Percentiles rank a stretch among this genome's conserved stretches.
These are phyloP conservation scores for Pomatorhinus ruficollis DNA, from an alignment of 2,113 vertebrate genomes.

Conservation along the genomic window DNA sequence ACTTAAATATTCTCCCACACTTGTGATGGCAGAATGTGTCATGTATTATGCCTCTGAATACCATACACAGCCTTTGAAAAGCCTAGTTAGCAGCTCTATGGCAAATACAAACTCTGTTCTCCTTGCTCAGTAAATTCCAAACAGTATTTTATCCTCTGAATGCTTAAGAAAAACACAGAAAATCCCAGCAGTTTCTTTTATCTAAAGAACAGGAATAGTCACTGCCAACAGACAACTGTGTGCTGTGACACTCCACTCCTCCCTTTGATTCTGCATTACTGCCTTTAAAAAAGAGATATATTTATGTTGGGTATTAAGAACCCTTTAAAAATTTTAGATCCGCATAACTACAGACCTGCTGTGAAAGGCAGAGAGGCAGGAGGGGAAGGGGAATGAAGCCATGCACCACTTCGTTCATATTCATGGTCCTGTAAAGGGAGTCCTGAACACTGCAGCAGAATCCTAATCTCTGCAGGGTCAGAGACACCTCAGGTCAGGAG, in stretches of 20 bases:
- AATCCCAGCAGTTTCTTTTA: not conserved
- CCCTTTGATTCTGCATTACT: not conserved
- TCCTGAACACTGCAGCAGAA: not conserved
- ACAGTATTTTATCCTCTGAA: not conserved
- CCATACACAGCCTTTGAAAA: not conserved
- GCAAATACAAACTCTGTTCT: not conserved
- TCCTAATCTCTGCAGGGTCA: not conserved
- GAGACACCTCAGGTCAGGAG: not conserved
- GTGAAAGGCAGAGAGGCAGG: not conserved
- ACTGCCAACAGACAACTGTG: not conserved
- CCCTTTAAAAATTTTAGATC: not conserved
- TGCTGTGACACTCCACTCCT: not conserved
- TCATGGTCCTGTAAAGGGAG: not conserved
- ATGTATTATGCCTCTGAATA: not conserved
- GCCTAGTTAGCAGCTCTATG: not conserved
- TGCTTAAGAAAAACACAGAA: not conserved
- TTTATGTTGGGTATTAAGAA: not conserved
- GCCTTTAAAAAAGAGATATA: not conserved
- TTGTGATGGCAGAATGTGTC: not conserved
- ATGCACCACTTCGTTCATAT: not conserved
- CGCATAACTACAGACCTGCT: fast-evolving
- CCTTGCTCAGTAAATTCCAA: not conserved
- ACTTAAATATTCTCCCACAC: not conserved
- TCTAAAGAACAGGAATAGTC: not conserved
- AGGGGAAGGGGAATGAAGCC: not conserved